Evolutionary conservation across 1,140 invertebrate genomes (phyloP), one percentile per base, ranked within the genome.

Genomic region (Drosophila athabasca): DNA sequence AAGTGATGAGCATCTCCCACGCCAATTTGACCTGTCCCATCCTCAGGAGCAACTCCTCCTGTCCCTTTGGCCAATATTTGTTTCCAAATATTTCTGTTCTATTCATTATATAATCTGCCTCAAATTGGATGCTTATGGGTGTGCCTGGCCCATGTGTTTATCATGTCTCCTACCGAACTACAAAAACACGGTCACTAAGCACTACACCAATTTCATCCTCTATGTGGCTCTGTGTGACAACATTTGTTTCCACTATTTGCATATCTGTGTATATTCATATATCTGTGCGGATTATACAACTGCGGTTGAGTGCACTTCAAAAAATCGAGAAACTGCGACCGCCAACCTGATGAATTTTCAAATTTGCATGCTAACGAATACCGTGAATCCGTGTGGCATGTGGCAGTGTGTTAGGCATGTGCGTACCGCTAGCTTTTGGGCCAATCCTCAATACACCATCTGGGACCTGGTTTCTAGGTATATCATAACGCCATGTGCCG

Each of bases 321-420:
- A 35, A 35, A 35, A 35, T 8, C 0, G 2, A 11, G 8, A 1
- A 8, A 9, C 2, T 35, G 31, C 31, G 44, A 53, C 55, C 61
- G 55, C 50, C 61, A 64, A 43, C 58, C 29, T 71, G 62, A 85
- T 80, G 80, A 80, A 73, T 80, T 85, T 80, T 72, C 66, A 80
- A 83, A 83, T 80, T 80, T 76, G 49, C 76, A 85, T 80, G 72
- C 81, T 84, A 80, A 80, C 76, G 76, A 83, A 85, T 85, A 72
- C 66, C 57, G 59, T 59, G 76, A 67, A 9, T 35, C 8, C 48
- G 22, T 45, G 29, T 53, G 61, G 49, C 59, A 52, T 19, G 0
- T 19, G 17, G 17, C n/a, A n/a, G n/a, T n/a, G 1, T 19, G 17
- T 19, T 19, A 19, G 0, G 17, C 17, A 19, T 19, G 17, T 19